Base-by-base conservation (phyloP, 1,140 invertebrate species). In the Diabrotica virgifera region DNA sequence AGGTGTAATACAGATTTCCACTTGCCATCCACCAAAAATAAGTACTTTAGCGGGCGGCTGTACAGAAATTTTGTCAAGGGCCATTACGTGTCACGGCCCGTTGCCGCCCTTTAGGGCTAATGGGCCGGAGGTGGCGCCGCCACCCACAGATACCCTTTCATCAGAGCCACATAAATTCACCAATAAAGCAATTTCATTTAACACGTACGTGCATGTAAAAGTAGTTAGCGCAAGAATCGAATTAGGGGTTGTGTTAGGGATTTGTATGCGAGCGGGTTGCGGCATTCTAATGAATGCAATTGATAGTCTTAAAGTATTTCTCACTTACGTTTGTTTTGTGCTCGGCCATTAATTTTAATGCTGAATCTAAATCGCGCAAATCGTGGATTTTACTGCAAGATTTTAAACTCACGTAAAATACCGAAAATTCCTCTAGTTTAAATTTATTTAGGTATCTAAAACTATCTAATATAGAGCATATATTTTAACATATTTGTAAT, bases 21-120 rank as follows among this genome's bases (percentile, higher is more conserved):
- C 24, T 24, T 24, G 4, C 24, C 24, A 24, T 24, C 4, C 24
- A 4, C 24, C 24, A 24, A 24, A 24, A 24, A 46, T 46, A 3
- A 46, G 40, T 46, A 46, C 40, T 46, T 5, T 5, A 5, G 40
- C 8, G 8, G n/a, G 40, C 24, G 24, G 2, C 8, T 10, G 40
- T 46, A 46, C 40, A 46, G 8, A 8, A 46, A 8, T 46, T 46
- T 46, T 60, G 50, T 60, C 59, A 60, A 60, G 59, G 40, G 40
- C 46, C 35, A 60, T 60, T 52, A 52, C 59, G 46, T 52, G 59
- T 60, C 46, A 60, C 40, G 57, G 57, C 36, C 46, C 57, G 46
- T 59, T 59, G 57, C 57, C 57, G 50, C 40, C 50, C 36, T 40
- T 40, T 38, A 52, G 8, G 24, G 40, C 59, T 60, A 60, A 60